Percentiles rank a stretch among this genome's conserved stretches.
Conservation (phyloP, 2,113 vertebrate genomes). For the Pyrgilauda ruficollis region DNA sequence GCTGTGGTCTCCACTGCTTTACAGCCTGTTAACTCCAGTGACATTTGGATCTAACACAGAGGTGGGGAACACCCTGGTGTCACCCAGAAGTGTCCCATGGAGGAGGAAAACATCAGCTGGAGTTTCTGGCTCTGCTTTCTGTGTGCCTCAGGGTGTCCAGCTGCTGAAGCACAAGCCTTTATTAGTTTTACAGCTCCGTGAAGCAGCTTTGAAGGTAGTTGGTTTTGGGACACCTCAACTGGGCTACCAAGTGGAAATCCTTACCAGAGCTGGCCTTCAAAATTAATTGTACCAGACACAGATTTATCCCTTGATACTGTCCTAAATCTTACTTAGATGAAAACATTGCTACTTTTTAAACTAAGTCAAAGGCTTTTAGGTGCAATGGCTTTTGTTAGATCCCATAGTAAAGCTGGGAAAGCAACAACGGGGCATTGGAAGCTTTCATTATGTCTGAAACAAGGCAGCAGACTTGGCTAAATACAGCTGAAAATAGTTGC, state of each 20-base stretch:
- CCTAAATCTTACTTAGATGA: background rate
- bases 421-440: background rate
- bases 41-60: background rate
- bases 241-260: background rate
- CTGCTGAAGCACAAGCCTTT: background rate
- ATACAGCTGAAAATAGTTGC: constrained; percentile 46
- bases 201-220: background rate
- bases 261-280: background rate
- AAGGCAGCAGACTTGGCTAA: constrained; percentile 13
- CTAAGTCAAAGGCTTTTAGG: background rate
- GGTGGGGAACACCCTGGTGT: background rate
- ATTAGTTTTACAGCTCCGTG: background rate
- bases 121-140: background rate
- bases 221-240: background rate
- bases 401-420: background rate
- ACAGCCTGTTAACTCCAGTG: background rate
- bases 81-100: background rate
- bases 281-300: background rate
- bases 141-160: background rate
- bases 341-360: background rate
- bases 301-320: background rate
- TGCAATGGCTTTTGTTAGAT: background rate
- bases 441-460: background rate
- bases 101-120: background rate
- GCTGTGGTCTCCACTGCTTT: background rate